Percentiles rank a stretch among this genome's conserved stretches.
Evolutionary conservation across 2,797 vertebrate genomes (phyloP).

Genomic region (Meda fulgida): DNA sequence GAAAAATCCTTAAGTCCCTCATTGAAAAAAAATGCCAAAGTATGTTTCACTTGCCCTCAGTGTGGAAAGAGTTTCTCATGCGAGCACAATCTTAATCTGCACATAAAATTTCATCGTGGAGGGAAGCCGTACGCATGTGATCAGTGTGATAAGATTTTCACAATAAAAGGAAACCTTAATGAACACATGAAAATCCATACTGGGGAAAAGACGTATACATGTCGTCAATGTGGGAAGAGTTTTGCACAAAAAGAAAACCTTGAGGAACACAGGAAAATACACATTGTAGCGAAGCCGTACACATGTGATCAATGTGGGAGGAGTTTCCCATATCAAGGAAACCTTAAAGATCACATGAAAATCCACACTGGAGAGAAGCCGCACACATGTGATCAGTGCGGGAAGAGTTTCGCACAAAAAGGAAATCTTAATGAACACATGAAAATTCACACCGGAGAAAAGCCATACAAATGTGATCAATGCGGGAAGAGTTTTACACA

Average conservation of each 20-base stretch:
- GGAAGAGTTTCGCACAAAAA: not conserved
- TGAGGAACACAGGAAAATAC: not conserved
- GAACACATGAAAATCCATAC: not conserved
- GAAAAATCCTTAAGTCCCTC: not conserved
- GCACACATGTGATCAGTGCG: not conserved
- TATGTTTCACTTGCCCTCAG: not conserved
- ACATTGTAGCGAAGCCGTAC: not conserved
- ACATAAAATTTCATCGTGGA: not conserved
- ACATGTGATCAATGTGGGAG: slow-evolving; percentile 1
- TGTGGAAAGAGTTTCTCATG: slow-evolving; percentile 16
- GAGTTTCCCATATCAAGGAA: not conserved
- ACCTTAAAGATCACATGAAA: not conserved
- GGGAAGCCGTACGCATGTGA: not conserved
- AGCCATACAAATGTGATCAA: not conserved
- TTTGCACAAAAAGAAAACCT: not conserved
- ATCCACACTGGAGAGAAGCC: not conserved
- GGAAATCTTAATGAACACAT: not conserved
- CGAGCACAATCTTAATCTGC: not conserved
- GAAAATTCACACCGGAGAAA: not conserved
- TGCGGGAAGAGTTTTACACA: not conserved
- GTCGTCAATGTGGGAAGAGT: not conserved
- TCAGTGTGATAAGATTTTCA: not conserved
- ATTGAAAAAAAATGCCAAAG: not conserved
- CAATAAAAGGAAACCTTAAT: not conserved
- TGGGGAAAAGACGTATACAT: not conserved